Evolutionary conservation across 2,888 invertebrate genomes (phyloP).

Genomic region (Lampropteryx suffumata): DNA sequence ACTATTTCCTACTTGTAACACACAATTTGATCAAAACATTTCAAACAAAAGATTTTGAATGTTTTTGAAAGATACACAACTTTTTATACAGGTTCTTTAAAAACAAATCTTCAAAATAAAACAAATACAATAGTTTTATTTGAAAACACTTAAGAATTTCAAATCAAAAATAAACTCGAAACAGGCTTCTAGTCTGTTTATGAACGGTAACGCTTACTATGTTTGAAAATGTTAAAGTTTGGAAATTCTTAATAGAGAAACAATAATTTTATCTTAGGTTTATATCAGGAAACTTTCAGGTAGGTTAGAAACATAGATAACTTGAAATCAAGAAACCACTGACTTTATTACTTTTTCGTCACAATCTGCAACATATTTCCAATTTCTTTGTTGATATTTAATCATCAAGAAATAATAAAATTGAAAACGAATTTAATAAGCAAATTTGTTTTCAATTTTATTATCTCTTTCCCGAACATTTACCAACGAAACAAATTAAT

Average conservation of each 20-base stretch:
- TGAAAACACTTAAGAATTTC: too few relatives aligned
- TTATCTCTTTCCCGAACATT: slow-evolving; percentile 2
- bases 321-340: background rate
- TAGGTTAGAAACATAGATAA: background rate
- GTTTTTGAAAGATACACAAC: too few relatives aligned
- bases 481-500: background rate
- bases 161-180: too few relatives aligned
- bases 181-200: too few relatives aligned
- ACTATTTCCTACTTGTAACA: too few relatives aligned
- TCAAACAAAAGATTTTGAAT: too few relatives aligned
- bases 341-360: background rate
- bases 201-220: too few relatives aligned
- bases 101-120: too few relatives aligned
- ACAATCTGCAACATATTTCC: background rate
- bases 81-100: too few relatives aligned
- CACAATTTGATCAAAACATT: too few relatives aligned
- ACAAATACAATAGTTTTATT: too few relatives aligned
- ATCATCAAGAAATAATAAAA: background rate
- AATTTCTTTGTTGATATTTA: slow-evolving; percentile 1
- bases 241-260: background rate
- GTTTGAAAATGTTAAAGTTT: background rate
- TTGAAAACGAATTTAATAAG: too few relatives aligned
- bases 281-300: slow-evolving; percentile 1
- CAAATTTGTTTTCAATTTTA: background rate
- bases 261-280: background rate